Conservation (phyloP, 2,113 vertebrate genomes). For the Hippocampus zosterae region DNA sequence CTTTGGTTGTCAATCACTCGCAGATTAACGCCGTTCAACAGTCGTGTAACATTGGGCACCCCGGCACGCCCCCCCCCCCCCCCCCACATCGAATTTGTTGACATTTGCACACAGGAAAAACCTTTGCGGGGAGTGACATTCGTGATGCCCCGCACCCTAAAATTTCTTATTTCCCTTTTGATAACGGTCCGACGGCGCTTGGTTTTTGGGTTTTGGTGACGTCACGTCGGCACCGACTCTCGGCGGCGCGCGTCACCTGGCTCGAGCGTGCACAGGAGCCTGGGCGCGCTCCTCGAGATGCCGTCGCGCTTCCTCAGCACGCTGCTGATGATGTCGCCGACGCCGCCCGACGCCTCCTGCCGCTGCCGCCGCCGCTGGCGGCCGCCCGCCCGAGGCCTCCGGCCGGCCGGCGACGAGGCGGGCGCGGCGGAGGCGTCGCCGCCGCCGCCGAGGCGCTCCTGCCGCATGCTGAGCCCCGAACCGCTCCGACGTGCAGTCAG, state of each 20-base stretch:
- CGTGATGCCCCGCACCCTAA: no score
- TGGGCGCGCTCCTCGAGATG: slow-evolving; percentile 89
- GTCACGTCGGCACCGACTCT: not conserved
- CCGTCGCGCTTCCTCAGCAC: slow-evolving; percentile 93
- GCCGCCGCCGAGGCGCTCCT: slow-evolving; percentile 72
- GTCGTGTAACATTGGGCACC: not conserved
- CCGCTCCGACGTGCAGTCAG: slow-evolving; percentile 13
- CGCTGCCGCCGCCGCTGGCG: slow-evolving; percentile 73
- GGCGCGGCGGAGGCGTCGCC: slow-evolving; percentile 35
- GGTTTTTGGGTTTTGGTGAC: not conserved
- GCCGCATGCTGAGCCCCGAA: slow-evolving; percentile 75
- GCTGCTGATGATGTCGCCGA: slow-evolving; percentile 90
- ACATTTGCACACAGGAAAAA: not conserved
- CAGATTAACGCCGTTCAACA: not conserved
- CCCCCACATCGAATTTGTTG: no score
- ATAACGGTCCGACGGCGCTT: not conserved
- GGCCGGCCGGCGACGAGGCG: slow-evolving; percentile 39
- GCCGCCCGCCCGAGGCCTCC: slow-evolving; percentile 78
- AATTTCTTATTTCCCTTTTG: not conserved
- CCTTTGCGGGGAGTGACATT: no score
- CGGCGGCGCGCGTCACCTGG: slow-evolving; percentile 76
- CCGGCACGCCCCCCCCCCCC: no score
- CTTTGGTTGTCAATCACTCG: slow-evolving; percentile 33
- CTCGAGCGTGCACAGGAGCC: slow-evolving; percentile 93
- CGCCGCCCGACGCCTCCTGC: slow-evolving; percentile 78